Percentiles rank a stretch among this genome's conserved stretches.
phyloP scores from a whole-genome alignment of 92 coral and sea anemone genomes.

The Meandrina meandrites region DNA sequence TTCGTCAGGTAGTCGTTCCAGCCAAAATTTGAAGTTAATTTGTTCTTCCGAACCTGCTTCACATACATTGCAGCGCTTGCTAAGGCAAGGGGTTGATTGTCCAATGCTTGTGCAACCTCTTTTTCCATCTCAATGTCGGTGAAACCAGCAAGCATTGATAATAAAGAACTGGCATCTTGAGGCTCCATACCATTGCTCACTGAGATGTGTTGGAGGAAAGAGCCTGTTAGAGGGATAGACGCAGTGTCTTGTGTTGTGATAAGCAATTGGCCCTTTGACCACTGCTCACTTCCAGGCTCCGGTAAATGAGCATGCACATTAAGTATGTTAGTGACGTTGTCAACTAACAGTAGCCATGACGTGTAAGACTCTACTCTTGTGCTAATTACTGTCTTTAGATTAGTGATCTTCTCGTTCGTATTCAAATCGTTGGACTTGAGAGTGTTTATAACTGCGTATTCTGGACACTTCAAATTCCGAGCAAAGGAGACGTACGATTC shows the following conservation, averaged over 20 bases:
- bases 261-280: neutral
- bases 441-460: neutral
- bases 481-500: no score
- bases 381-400: neutral
- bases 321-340: slow-evolving; percentile 15
- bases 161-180: neutral
- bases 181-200: neutral
- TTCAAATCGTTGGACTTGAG: slow-evolving; percentile 8
- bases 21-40: neutral
- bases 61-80: slow-evolving; percentile 5
- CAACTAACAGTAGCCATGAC: slow-evolving; percentile 20
- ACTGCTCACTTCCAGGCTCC: neutral
- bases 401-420: slow-evolving; percentile 43
- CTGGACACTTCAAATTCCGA: neutral
- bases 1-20: slow-evolving; percentile 8
- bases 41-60: neutral
- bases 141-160: neutral
- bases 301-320: neutral
- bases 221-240: neutral
- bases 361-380: neutral
- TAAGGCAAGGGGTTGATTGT: neutral
- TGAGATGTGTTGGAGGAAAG: neutral
- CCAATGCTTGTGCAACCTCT: neutral
- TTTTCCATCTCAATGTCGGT: neutral
- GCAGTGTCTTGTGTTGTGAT: slow-evolving; percentile 32